Evolutionary conservation across 1,140 invertebrate species (phyloP).

Genomic region (Drosophila kanapiae): DNA sequence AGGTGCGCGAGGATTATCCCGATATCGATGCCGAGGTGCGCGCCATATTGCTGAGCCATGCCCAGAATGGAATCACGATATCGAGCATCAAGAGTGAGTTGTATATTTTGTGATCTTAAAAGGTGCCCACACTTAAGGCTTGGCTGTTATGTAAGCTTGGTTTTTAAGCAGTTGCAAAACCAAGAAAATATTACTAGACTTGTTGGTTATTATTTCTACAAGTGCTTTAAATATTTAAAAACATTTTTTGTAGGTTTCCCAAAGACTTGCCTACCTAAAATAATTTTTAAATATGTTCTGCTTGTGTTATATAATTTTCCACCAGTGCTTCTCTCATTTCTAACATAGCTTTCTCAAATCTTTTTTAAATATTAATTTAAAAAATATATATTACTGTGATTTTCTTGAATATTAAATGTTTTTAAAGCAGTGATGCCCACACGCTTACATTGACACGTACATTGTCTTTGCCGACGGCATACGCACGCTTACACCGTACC

Average conservation of each 20-base stretch:
- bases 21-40: constrained; percentile 79
- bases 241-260: background rate
- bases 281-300: too few species aligned
- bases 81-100: constrained; percentile 73
- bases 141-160: background rate
- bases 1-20: constrained; percentile 71
- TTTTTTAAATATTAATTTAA: background rate
- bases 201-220: background rate
- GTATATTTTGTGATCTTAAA: background rate
- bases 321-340: background rate
- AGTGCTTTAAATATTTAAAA: background rate
- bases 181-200: background rate
- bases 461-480: too few species aligned
- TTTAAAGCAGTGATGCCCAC: too few species aligned
- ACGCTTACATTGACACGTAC: too few species aligned
- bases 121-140: too few species aligned
- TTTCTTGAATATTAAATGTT: background rate
- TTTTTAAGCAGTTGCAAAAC: background rate
- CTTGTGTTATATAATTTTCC: background rate
- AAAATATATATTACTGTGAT: background rate
- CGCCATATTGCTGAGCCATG: constrained; percentile 73
- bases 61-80: constrained; percentile 82
- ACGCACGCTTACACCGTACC: too few species aligned
- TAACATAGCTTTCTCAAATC: background rate
- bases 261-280: accelerated